Percentiles rank a stretch among this genome's conserved stretches.
These are phyloP conservation scores for Drosophila pseudotalamancana DNA, from an alignment of 2,888 invertebrate genomes.

Conservation along the genomic window DNA sequence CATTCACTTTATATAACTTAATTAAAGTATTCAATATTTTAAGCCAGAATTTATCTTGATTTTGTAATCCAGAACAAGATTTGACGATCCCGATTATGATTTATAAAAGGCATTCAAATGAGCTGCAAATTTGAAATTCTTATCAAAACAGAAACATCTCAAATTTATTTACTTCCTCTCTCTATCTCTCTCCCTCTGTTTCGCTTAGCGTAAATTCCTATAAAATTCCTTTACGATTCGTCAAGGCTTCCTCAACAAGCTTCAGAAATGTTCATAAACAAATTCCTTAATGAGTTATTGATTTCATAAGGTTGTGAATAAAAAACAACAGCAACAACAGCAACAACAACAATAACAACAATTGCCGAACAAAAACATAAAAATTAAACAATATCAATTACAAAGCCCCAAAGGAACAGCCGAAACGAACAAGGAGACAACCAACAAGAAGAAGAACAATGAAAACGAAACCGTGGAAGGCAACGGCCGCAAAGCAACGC, in stretches of 20 bases:
- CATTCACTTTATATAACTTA: too few relatives aligned
- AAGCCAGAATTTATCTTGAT: too few relatives aligned
- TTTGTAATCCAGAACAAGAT: too few relatives aligned
- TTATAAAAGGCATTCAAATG: too few relatives aligned
- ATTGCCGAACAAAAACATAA: slow-evolving; percentile 27
- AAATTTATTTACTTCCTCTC: not conserved
- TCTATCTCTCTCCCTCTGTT: not conserved
- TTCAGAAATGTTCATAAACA: slow-evolving; percentile 2
- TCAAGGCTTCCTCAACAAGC: slow-evolving; percentile 8
- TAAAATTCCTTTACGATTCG: slow-evolving; percentile 21
- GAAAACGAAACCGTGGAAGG: slow-evolving; percentile 47
- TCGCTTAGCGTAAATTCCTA: not conserved
- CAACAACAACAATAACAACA: slow-evolving; percentile 17
- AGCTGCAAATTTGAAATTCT: not conserved
- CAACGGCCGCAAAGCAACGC: slow-evolving; percentile 36
- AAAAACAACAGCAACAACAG: slow-evolving; percentile 6
- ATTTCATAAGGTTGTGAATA: slow-evolving; percentile 27
- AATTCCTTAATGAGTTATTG: slow-evolving; percentile 44
- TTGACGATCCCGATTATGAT: too few relatives aligned
- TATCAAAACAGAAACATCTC: not conserved
- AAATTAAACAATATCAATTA: slow-evolving; percentile 71
- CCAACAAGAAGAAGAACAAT: slow-evolving; percentile 50
- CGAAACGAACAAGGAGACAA: slow-evolving; percentile 38
- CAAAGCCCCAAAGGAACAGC: slow-evolving; percentile 62
- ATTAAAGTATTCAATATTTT: too few relatives aligned